Evolutionary conservation across 1,140 invertebrate species (phyloP), one percentile per base, ranked within the genome.

Genomic region (Brachionus calyciflorus): DNA sequence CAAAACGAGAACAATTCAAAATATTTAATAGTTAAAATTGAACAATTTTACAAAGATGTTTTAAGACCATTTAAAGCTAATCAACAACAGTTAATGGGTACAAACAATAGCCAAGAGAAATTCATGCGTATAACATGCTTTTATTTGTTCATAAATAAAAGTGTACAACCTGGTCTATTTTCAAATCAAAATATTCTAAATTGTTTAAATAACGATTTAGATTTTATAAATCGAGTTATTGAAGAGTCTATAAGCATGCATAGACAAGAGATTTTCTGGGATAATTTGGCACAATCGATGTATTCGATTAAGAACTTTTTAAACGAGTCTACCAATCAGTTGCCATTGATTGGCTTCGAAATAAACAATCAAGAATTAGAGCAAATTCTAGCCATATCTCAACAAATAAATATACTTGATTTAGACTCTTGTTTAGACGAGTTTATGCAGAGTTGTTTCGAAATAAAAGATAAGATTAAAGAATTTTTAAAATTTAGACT

Each of bases 391-490:
- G 24, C 0, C 46, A 73, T 55, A 14, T 73, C 30, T 51, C 24
- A 65, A 6, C 19, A 12, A 44, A 49, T 55, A 14, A 55, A 73
- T 26, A 49, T 73, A 26, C 46, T 73, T 9, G 46, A 73, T 19
- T 55, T 73, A 28, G 69, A 73, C 46, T 46, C 69, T 12, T n/a
- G 21, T 21, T 55, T 73, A 19, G 26, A 30, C 7, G 28, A 37
- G 10, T 51, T 73, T 73, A 19, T 73, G 30, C 19, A 49, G 9
- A 17, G 37, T 12, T 55, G 46, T 19, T 40, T 30, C 24, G 19
- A 55, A 37, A 55, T 73, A 19, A 73, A 21, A 51, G 69, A 73
- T 37, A 73, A 73, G 40, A 51, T 73, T 12, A 73, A 73, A 53
- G 19, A 55, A 0, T 51, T 51, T 33, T 73, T 73, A 24, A 73